Conservation (phyloP, 2,888 invertebrate species). For the Melanargia galathea region DNA sequence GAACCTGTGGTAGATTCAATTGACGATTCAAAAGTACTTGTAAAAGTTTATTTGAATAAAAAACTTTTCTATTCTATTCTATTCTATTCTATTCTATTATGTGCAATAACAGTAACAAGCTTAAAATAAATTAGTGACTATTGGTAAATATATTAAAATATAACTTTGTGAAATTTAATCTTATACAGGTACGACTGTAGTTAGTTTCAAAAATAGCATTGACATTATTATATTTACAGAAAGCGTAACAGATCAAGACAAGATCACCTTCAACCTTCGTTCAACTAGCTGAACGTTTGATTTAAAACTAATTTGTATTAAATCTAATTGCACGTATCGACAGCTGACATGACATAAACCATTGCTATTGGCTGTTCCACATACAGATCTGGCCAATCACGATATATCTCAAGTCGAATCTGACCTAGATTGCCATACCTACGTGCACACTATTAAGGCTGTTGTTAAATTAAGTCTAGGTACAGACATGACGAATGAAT, state of each 20-base stretch:
- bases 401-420: slow-evolving; percentile 20
- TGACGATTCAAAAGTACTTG: no score
- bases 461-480: slow-evolving; percentile 18
- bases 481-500: slow-evolving; percentile 14
- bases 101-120: no score
- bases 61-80: no score
- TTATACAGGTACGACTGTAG: neutral
- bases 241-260: slow-evolving; percentile 21
- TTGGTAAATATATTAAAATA: neutral
- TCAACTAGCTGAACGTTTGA: slow-evolving; percentile 16
- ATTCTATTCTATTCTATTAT: no score
- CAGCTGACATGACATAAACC: slow-evolving; percentile 30
- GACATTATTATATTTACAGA: slow-evolving; percentile 20
- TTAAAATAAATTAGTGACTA: no score
- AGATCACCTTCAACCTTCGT: slow-evolving; percentile 29
- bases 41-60: no score
- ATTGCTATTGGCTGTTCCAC: slow-evolving; percentile 36
- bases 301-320: slow-evolving; percentile 28
- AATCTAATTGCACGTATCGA: slow-evolving; percentile 27
- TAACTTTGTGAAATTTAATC: neutral
- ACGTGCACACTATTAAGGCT: slow-evolving; percentile 33
- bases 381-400: slow-evolving; percentile 36
- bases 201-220: slow-evolving; percentile 16
- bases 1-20: no score
- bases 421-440: slow-evolving; percentile 40